Base-by-base conservation (phyloP, 1,140 invertebrate species). In the Notospermus geniculatus region DNA sequence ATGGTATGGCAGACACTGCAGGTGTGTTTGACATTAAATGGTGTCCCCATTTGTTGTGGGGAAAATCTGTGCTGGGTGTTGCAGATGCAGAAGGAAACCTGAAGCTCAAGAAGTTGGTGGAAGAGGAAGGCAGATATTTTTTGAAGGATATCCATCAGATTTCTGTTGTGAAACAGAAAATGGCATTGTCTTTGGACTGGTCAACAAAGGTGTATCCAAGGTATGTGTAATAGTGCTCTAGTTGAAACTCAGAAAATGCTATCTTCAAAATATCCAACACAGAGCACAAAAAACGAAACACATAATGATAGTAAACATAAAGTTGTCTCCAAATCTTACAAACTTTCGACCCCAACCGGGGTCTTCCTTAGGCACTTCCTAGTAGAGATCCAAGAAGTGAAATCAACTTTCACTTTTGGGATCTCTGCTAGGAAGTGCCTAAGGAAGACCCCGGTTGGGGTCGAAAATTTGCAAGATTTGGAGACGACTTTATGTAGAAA, bases 1-100 rank as follows among this genome's bases (percentile, higher is more conserved):
- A 52, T 52, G 25, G n/a, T 7, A 9, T 52, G 25, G 25, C 19
- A 7, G 4, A n/a, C n/a, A 87, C 87, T 27, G 77, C 85, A 27
- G 90, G 86, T n/a, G 85, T 92, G 54, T 76, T 92, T 53, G 90
- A 92, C 77, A 87, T 89, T 71, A 91, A 91, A 79, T 92, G 90
- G 90, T 85, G 86, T 65, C 84, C 84, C 57, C 60, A 82, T 52
- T 73, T 70, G 15, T 57, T 78, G 28, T 82, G 59, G 23, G 63
- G 61, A 2, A 50, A 61, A n/a, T 56, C 86, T 11, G 59, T 85
- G 19, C 79, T 91, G 64, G 88, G 83, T 30, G 83, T 88, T 1
- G 90, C 86, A 0, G 87, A 87, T 74, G 86, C 88, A 28, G 75
- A 80, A 19, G 87, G 87, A 19, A 69, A 82, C 58, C 57, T 91